Conservation (phyloP, 2,113 vertebrate genomes). For the Otis tarda region DNA sequence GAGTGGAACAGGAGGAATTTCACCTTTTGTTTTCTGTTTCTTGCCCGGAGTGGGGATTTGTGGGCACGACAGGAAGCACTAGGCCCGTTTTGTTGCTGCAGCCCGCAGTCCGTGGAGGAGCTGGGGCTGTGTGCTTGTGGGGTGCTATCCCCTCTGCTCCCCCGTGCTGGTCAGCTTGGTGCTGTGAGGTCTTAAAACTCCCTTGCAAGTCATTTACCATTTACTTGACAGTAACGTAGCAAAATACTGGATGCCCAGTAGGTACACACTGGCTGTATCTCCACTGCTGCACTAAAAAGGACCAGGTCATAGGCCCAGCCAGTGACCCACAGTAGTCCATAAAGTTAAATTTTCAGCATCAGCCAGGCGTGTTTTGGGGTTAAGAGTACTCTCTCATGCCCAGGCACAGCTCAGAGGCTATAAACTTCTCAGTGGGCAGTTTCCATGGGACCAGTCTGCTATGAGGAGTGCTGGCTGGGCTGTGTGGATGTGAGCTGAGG, state of each 20-base stretch:
- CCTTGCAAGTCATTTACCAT: not conserved
- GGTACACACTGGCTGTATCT: not conserved
- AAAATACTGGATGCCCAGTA: not conserved
- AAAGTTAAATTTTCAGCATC: not conserved
- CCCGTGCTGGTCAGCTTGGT: not conserved
- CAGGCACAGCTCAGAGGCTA: not conserved
- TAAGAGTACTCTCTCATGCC: not conserved
- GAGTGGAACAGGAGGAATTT: not conserved
- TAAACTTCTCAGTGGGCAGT: not conserved
- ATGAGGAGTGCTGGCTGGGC: not conserved
- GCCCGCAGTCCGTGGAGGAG: fast-evolving
- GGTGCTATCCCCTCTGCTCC: not conserved
- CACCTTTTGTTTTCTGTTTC: not conserved
- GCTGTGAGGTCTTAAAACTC: not conserved
- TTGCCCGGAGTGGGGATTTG: not conserved
- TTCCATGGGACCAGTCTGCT: not conserved
- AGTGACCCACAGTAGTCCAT: not conserved
- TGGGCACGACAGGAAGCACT: not conserved
- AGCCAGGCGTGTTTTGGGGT: not conserved
- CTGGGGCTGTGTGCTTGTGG: not conserved
- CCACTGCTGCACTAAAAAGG: not conserved
- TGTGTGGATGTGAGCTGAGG: not conserved
- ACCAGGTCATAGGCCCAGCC: fast-evolving
- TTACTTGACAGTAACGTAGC: not conserved
- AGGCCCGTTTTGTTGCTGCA: not conserved